phyloP scores from a whole-genome alignment of 2,888 invertebrate genomes.

The Cryptophagus acutangulus region DNA sequence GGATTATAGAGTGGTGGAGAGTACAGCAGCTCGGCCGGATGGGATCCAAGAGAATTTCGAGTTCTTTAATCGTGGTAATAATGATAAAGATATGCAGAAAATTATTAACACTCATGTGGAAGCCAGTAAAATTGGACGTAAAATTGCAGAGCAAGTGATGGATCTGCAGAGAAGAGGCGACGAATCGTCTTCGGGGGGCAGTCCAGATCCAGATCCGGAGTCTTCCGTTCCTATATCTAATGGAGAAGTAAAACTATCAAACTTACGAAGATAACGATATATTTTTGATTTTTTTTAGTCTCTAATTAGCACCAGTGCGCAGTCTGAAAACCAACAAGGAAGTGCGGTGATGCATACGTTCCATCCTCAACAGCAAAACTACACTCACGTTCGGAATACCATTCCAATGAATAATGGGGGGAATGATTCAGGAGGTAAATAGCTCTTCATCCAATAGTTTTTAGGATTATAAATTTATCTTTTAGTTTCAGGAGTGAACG shows the following conservation, averaged over 20 bases:
- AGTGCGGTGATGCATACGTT: slow-evolving; percentile 26
- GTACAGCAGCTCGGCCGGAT: slow-evolving; percentile 48
- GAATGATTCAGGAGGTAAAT: too few species aligned
- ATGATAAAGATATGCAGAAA: slow-evolving; percentile 62
- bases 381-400: slow-evolving; percentile 47
- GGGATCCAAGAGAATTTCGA: slow-evolving; percentile 52
- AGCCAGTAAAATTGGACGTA: slow-evolving; percentile 78
- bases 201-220: slow-evolving; percentile 47
- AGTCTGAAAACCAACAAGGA: slow-evolving; percentile 38
- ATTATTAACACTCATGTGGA: slow-evolving; percentile 73
- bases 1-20: slow-evolving; percentile 51
- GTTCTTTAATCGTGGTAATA: slow-evolving; percentile 54
- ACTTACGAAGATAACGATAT: slow-evolving; percentile 6
- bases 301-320: slow-evolving; percentile 46
- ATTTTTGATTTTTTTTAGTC: slow-evolving; percentile 36
- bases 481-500: slow-evolving; percentile 36
- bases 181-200: slow-evolving; percentile 51
- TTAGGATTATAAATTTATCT: too few species aligned
- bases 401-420: too few species aligned
- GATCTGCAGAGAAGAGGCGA: slow-evolving; percentile 54
- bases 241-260: slow-evolving; percentile 35
- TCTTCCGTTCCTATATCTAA: slow-evolving; percentile 39
- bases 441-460: too few species aligned
- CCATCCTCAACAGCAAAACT: slow-evolving; percentile 28
- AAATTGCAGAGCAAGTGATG: slow-evolving; percentile 75